Conservation (phyloP, 2,888 invertebrate species). For the Heliconius ethilla region DNA sequence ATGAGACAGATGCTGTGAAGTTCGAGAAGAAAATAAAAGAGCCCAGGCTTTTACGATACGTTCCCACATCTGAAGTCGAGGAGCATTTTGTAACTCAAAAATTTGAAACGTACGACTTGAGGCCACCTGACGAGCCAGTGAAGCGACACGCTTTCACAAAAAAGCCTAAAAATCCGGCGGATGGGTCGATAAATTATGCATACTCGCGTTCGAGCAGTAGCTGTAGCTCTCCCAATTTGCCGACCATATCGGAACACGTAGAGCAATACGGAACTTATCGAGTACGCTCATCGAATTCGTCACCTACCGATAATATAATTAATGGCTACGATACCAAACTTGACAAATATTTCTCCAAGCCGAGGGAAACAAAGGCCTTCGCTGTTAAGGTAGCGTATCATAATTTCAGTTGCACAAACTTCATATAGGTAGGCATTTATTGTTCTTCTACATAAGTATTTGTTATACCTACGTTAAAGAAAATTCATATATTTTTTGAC, state of each 20-base stretch:
- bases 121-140: conserved; percentile 66
- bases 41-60: conserved; percentile 70
- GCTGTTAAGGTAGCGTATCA: conserved; percentile 61
- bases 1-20: conserved; percentile 75
- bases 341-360: conserved; percentile 73
- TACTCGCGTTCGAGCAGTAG: conserved; percentile 75
- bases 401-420: conserved; percentile 34
- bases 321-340: conserved; percentile 68
- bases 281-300: conserved; percentile 56
- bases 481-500: neutral
- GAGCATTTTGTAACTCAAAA: conserved; percentile 71
- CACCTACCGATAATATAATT: conserved; percentile 55
- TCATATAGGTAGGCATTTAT: conserved; percentile 7
- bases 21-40: conserved; percentile 75
- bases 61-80: conserved; percentile 71
- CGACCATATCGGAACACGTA: conserved; percentile 74
- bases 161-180: conserved; percentile 72
- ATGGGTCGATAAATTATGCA: conserved; percentile 74
- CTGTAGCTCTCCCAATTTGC: conserved; percentile 75
- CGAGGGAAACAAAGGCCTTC: conserved; percentile 66
- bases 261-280: conserved; percentile 72
- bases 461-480: neutral
- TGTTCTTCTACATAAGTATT: neutral
- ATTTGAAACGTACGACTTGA: conserved; percentile 73
- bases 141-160: conserved; percentile 70